Evolutionary conservation across 1,140 invertebrate genomes (phyloP), one percentile per base, ranked within the genome.

Genomic region (Platyura marginata): DNA sequence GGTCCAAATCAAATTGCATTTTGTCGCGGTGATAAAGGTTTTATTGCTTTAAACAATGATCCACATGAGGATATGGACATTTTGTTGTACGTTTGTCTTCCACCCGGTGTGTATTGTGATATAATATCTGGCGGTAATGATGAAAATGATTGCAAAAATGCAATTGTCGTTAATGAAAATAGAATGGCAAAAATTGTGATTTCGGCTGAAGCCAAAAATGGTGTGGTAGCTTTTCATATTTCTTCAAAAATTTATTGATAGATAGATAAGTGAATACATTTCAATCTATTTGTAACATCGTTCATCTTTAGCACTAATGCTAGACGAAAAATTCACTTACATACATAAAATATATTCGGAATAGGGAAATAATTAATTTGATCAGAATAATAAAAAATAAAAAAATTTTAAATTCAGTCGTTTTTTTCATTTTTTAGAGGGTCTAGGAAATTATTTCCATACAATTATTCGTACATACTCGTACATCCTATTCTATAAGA

Each of bases 31-130:
- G 58, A 65, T 13, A 64, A 64, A 38, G 82, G 71, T 10, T 86
- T 86, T 49, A 56, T 85, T n/a, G 81, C 76, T 11, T 73, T 86
- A 44, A 85, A 29, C 13, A 29, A 29, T 29, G 6, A 29, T 6
- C 83, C 50, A 70, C n/a, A n/a, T n/a, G 69, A 21, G 70, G 77
- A 5, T 52, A 48, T 9, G 53, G 56, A n/a, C 65, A 75, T 49
- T 49, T 82, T 2, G 71, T 69, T 21, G 49, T 29, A 8, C 25
- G 83, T 78, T 5, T 72, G 74, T 22, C 55, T 90, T 19, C 71
- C 81, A 0, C 44, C 65, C 47, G 85, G 85, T 1, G 63, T 40
- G 1, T 89, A 90, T 51, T 89, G 85, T 63, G 84, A 90, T 54
- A 66, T 90, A 3, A 83, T 85, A 29, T 29, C 25, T 46, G 71